These are phyloP conservation scores for Etheostoma cragini DNA, from an alignment of 2,113 vertebrate genomes.

Conservation along the genomic window DNA sequence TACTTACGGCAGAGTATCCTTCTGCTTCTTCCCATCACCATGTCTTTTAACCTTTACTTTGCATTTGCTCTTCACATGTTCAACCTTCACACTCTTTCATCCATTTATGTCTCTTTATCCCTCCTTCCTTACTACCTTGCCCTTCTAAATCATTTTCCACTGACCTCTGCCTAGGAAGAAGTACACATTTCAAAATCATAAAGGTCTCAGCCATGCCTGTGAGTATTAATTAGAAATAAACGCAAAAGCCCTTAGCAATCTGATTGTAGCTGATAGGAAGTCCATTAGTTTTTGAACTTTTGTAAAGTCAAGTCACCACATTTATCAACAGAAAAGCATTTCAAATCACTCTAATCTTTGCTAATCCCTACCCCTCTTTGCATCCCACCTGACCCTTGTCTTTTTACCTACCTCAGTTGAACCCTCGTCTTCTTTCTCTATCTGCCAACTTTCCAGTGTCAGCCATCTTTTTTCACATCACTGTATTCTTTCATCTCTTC, in stretches of 20 bases:
- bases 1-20: neutral
- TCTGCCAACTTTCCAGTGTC: neutral
- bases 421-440: neutral
- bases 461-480: neutral
- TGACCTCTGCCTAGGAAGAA: constrained; percentile 36
- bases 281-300: constrained; percentile 24
- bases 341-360: constrained; percentile 19
- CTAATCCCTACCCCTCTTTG: constrained; percentile 13
- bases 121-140: neutral
- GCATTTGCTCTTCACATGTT: constrained; percentile 25
- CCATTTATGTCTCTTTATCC: constrained; percentile 24
- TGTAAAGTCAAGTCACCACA: constrained; percentile 5
- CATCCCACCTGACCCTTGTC: neutral
- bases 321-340: constrained; percentile 29
- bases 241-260: constrained; percentile 3
- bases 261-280: constrained; percentile 18
- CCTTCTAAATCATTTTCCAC: constrained; percentile 28
- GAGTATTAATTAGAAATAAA: constrained; percentile 39
- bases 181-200: constrained; percentile 12
- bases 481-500: neutral
- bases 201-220: neutral
- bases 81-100: constrained; percentile 47
- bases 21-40: neutral
- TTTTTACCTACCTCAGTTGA: constrained; percentile 1
- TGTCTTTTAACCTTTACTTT: constrained; percentile 13